Conservation (phyloP, 2,888 invertebrate species). For the Octonoba sinensis region DNA sequence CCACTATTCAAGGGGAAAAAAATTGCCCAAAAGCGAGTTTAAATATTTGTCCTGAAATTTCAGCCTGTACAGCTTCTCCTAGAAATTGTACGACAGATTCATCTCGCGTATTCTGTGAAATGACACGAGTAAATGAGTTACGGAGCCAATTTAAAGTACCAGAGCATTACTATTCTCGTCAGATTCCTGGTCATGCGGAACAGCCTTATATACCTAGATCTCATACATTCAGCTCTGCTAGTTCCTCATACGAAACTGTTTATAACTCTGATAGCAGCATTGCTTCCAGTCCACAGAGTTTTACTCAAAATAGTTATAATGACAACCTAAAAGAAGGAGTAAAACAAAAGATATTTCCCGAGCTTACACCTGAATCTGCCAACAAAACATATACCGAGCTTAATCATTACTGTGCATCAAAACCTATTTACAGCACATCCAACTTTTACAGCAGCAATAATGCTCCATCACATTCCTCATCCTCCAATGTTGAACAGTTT, state of each 20-base stretch:
- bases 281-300: not conserved
- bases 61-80: not conserved
- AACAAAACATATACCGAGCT: conserved; percentile 22
- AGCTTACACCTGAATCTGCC: not conserved
- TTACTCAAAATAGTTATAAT: not conserved
- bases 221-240: not conserved
- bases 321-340: not conserved
- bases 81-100: not conserved
- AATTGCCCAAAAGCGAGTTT: not conserved
- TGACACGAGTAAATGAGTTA: not conserved
- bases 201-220: conserved; percentile 16
- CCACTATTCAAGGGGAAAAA: not conserved
- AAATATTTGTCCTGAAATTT: not conserved
- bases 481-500: conserved; percentile 2
- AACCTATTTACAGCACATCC: conserved; percentile 11
- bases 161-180: not conserved
- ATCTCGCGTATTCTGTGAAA: not conserved
- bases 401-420: conserved; percentile 8
- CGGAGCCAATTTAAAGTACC: not conserved
- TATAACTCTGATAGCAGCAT: not conserved
- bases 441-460: not conserved
- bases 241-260: not conserved
- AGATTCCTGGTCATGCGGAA: not conserved
- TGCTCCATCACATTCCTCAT: conserved; percentile 33
- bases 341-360: no score